phyloP scores from a whole-genome alignment of 35 echinoderm and acorn worm species.

The Anneissia japonica region DNA sequence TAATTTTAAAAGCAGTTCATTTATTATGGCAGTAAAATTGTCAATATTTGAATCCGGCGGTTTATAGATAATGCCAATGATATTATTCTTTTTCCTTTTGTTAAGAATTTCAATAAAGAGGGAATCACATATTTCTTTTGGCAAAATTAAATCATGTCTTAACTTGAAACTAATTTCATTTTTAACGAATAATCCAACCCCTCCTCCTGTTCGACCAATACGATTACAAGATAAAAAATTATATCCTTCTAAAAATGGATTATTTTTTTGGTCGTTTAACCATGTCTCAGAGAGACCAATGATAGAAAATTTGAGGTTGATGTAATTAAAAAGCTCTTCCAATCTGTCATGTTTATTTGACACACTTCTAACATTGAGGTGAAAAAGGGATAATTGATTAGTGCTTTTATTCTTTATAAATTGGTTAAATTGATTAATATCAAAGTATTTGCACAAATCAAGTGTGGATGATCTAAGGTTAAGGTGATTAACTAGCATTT shows the following conservation, averaged over 20 bases:
- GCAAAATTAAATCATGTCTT: neutral
- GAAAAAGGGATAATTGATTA: neutral
- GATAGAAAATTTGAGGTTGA: neutral
- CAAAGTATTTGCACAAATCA: neutral
- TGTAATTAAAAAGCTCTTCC: neutral
- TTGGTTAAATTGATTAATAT: neutral
- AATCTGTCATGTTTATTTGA: neutral
- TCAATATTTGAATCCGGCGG: neutral
- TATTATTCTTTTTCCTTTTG: neutral
- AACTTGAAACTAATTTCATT: neutral
- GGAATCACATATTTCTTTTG: neutral
- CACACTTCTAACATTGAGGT: neutral
- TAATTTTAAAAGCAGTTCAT: neutral
- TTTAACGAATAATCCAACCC: neutral
- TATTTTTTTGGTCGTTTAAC: neutral
- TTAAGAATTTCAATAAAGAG: neutral
- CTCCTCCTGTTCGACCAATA: neutral
- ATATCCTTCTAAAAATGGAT: neutral
- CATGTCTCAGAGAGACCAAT: neutral
- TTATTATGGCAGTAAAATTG: neutral
- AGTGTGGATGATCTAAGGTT: neutral
- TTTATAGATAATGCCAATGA: neutral
- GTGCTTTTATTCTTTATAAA: neutral
- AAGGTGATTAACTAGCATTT: neutral
- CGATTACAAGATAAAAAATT: neutral